A percentile compares a stretch with the other conserved stretches of the same genome.
Conservation (phyloP, 1,140 invertebrate genomes). For the Drosophila littoralis region DNA sequence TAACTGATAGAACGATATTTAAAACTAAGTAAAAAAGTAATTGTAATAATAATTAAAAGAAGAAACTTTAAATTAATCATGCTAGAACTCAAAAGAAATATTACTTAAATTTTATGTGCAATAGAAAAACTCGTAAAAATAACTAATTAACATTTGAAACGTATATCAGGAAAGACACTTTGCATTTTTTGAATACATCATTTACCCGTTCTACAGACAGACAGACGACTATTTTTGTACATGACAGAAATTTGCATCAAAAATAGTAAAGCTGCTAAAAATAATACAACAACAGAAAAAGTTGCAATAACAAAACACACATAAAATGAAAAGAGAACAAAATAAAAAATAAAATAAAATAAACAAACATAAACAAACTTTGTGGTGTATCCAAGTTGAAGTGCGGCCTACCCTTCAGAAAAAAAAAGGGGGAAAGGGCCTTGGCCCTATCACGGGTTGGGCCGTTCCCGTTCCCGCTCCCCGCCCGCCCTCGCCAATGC, state of each 20-base stretch:
- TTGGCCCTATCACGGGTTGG: constrained; percentile 28
- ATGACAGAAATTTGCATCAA: constrained; percentile 8
- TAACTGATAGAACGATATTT: no score
- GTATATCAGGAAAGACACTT: no score
- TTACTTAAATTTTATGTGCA: no score
- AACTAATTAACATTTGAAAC: neutral
- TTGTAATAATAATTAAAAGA: no score
- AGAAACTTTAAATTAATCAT: no score
- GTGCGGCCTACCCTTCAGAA: constrained; percentile 11
- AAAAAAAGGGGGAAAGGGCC: constrained; percentile 6
- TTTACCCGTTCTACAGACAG: no score
- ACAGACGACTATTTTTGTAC: constrained; percentile 16
- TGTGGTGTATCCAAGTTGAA: neutral
- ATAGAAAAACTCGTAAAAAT: no score
- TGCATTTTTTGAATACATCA: neutral
- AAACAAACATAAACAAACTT: constrained; percentile 21
- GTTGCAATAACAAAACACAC: neutral
- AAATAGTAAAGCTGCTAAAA: constrained; percentile 40
- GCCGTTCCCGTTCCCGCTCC: neutral
- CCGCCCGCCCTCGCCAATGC: neutral
- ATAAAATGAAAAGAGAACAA: constrained; percentile 17
- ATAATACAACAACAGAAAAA: constrained; percentile 1
- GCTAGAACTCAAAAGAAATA: no score
- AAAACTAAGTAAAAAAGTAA: no score
- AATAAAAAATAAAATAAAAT: neutral